Percentiles rank a stretch among this genome's conserved stretches.
phyloP scores from a whole-genome alignment of 2,888 invertebrate genomes.

The Tenthredo mesomela region DNA sequence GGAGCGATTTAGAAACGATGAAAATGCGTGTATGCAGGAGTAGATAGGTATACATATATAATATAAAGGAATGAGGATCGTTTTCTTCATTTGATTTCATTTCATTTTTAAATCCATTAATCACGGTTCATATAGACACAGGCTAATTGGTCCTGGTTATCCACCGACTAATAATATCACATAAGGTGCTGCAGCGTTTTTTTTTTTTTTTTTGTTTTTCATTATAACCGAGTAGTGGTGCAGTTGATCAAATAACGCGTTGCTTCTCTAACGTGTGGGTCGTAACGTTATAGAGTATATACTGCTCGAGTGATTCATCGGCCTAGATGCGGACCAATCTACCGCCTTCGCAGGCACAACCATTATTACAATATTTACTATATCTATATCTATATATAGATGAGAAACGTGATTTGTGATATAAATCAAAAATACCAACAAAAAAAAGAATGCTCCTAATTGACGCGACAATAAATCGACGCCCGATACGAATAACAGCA shows the following conservation, averaged over 20 bases:
- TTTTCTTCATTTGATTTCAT: background rate
- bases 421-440: background rate
- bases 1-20: background rate
- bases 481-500: too few relatives aligned
- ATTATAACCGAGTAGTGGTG: background rate
- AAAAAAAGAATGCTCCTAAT: background rate
- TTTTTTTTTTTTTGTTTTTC: slow-evolving; percentile 3
- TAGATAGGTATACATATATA: too few relatives aligned
- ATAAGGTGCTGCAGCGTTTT: background rate
- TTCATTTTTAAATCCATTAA: background rate
- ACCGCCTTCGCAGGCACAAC: slow-evolving; percentile 20
- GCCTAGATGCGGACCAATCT: slow-evolving; percentile 54
- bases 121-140: background rate
- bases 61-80: background rate
- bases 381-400: background rate
- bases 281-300: slow-evolving; percentile 10
- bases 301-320: slow-evolving; percentile 48
- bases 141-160: slow-evolving; percentile 29
- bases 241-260: slow-evolving; percentile 26
- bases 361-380: background rate
- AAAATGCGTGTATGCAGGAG: background rate
- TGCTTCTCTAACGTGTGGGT: slow-evolving; percentile 43
- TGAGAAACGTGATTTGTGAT: background rate
- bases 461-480: too few relatives aligned
- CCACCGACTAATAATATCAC: slow-evolving; percentile 6